Conservation (phyloP, 2,888 invertebrate species). For the Heteropelma amictum region DNA sequence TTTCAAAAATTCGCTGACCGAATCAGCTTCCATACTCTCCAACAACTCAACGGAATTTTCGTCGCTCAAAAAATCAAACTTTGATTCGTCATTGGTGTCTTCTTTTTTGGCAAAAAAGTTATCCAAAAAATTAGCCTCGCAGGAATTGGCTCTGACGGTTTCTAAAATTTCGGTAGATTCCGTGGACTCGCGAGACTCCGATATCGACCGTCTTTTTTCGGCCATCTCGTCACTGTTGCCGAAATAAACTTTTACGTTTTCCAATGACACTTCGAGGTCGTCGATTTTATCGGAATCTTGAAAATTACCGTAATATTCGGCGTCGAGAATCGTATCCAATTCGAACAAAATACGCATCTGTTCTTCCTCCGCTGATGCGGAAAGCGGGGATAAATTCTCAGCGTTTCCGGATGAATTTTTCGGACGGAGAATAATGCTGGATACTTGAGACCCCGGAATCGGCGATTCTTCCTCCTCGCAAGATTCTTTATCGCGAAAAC, state of each 20-base stretch:
- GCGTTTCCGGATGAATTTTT: constrained; percentile 45
- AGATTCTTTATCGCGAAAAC: constrained; percentile 78
- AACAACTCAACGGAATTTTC: constrained; percentile 15
- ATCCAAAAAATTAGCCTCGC: constrained; percentile 47
- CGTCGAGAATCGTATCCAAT: constrained; percentile 73
- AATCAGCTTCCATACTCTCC: constrained; percentile 48
- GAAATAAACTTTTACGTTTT: constrained; percentile 19
- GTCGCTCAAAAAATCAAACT: constrained; percentile 1
- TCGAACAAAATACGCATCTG: constrained; percentile 73
- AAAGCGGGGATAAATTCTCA: constrained; percentile 51
- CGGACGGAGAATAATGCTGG: constrained; percentile 33
- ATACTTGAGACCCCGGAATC: constrained; percentile 58
- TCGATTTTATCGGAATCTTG: constrained; percentile 61
- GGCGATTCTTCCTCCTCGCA: constrained; percentile 75
- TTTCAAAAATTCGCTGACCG: constrained; percentile 17
- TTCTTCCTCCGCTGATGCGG: constrained; percentile 70
- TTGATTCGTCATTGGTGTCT: not conserved
- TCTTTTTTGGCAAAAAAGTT: constrained; percentile 16
- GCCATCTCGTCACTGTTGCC: constrained; percentile 27
- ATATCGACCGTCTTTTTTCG: constrained; percentile 38
- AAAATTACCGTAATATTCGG: constrained; percentile 70
- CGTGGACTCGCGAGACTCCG: constrained; percentile 43
- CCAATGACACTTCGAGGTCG: constrained; percentile 33
- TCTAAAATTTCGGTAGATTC: constrained; percentile 44
- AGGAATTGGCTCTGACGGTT: constrained; percentile 51